Evolutionary conservation across 2,888 invertebrate species (phyloP), one percentile per base, ranked within the genome.

Genomic region (Drosophila aldrichi): DNA sequence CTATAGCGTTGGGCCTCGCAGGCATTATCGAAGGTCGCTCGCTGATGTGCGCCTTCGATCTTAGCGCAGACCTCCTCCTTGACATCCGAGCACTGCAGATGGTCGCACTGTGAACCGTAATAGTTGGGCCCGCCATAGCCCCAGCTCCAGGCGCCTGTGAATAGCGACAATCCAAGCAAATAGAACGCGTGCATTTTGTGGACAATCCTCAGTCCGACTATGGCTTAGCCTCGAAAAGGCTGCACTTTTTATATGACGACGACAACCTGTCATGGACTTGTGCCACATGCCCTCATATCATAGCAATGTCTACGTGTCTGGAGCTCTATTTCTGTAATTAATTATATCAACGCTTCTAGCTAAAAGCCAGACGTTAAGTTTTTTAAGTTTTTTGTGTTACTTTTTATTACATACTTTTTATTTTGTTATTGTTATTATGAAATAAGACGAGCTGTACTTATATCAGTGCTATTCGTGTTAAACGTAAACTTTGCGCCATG

Each of bases 291-390:
- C n/a, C 55, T 70, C 70, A 79, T 79, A 62, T 68, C 64, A 57
- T 56, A 38, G 75, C 58, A 62, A 79, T 79, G 75, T 57, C 75
- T 79, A 77, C 77, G 77, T 77, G 77, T 70, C 62, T 29, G 32
- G 22, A 64, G 67, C 64, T 34, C 10, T 20, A 34, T 75, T 79
- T 79, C 6, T 29, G 4, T 20, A 22, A 20, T 51, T 69, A 62
- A 44, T 38, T 63, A 38, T 61, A 58, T 65, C 55, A 60, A 38
- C 54, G 18, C 38, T 60, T 52, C 36, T 18, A 18, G 38, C 20
- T 46, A 38, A 14, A 51, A 25, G 43, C 58, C 51, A 70, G 66
- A 73, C 73, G 48, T 20, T 55, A 32, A 20, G 52, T n/a, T 38
- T 46, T 57, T 40, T 52, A 5, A n/a, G 16, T 41, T 70, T 34